A percentile compares a stretch with the other conserved stretches of the same genome.
These are phyloP conservation scores for Metalampra italica DNA, from an alignment of 2,888 invertebrate genomes.

Conservation along the genomic window DNA sequence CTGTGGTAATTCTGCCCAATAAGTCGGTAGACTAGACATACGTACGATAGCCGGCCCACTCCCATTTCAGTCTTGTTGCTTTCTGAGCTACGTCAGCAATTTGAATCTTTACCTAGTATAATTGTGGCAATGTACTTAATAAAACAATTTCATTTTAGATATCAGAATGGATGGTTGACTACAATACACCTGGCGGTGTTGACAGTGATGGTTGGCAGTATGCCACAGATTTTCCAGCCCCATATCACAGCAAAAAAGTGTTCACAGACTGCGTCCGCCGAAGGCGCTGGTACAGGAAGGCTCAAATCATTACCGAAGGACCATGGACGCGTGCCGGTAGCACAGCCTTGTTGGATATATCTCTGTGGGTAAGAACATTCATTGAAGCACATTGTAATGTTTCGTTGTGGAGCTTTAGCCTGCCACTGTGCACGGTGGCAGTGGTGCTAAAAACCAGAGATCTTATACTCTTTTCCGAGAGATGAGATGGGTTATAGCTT, in stretches of 20 bases:
- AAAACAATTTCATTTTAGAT: constrained; percentile 57
- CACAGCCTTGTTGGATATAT: constrained; percentile 89
- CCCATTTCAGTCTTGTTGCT: too few relatives aligned
- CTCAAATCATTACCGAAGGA: constrained; percentile 88
- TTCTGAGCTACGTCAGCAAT: too few relatives aligned
- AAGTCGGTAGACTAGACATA: too few relatives aligned
- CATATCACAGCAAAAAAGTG: constrained; percentile 90
- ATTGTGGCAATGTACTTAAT: too few relatives aligned
- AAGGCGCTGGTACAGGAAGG: constrained; percentile 90
- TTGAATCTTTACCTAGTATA: too few relatives aligned
- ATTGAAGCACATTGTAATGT: background rate
- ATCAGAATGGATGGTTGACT: constrained; percentile 96
- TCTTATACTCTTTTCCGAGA: too few relatives aligned
- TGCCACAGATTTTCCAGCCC: constrained; percentile 93
- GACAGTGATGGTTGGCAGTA: constrained; percentile 97
- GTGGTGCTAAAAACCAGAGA: too few relatives aligned
- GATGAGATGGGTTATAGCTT: too few relatives aligned
- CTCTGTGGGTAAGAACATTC: constrained; percentile 81
- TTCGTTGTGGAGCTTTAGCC: too few relatives aligned
- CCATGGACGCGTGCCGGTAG: constrained; percentile 95
- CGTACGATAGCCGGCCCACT: too few relatives aligned
- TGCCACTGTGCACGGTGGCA: too few relatives aligned
- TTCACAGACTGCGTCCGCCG: constrained; percentile 94
- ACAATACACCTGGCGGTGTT: constrained; percentile 91
- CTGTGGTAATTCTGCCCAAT: too few relatives aligned